Percentiles rank a stretch among this genome's conserved stretches.
Conservation (phyloP, 2,888 invertebrate species). For the Ichneumoninae sp. region DNA sequence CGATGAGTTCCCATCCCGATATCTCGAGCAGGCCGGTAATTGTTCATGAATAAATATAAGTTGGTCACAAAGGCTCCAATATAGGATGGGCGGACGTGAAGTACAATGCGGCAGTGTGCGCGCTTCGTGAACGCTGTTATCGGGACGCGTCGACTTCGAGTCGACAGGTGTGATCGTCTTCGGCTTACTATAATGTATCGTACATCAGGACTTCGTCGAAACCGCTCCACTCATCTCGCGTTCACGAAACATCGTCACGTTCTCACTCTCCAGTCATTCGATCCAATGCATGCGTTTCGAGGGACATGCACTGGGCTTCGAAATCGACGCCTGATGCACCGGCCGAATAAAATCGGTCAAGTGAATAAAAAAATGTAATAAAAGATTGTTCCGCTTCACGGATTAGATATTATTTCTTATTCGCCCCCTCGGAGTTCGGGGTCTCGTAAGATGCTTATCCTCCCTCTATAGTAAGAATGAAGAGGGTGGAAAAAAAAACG, state of each 20-base stretch:
- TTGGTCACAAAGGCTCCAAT: slow-evolving; percentile 76
- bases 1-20: slow-evolving; percentile 58
- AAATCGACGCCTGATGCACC: slow-evolving; percentile 70
- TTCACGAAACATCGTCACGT: slow-evolving; percentile 66
- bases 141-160: slow-evolving; percentile 52
- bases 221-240: not conserved
- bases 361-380: slow-evolving; percentile 74
- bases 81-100: slow-evolving; percentile 70
- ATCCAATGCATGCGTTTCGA: slow-evolving; percentile 10
- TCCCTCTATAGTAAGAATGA: slow-evolving; percentile 66
- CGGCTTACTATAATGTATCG: slow-evolving; percentile 23
- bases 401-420: slow-evolving; percentile 74
- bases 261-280: slow-evolving; percentile 62
- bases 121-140: slow-evolving; percentile 65
- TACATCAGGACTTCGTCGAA: slow-evolving; percentile 11
- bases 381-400: slow-evolving; percentile 74
- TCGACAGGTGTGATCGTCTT: slow-evolving; percentile 74
- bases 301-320: slow-evolving; percentile 63
- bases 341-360: slow-evolving; percentile 78
- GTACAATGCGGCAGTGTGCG: slow-evolving; percentile 74
- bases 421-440: slow-evolving; percentile 45
- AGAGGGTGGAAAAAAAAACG: slow-evolving; percentile 72
- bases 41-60: slow-evolving; percentile 84
- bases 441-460: slow-evolving; percentile 76
- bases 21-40: slow-evolving; percentile 77